Percentiles rank a stretch among this genome's conserved stretches.
These are phyloP conservation scores for Prinia subflava DNA, from an alignment of 2,113 vertebrate species.

Conservation along the genomic window DNA sequence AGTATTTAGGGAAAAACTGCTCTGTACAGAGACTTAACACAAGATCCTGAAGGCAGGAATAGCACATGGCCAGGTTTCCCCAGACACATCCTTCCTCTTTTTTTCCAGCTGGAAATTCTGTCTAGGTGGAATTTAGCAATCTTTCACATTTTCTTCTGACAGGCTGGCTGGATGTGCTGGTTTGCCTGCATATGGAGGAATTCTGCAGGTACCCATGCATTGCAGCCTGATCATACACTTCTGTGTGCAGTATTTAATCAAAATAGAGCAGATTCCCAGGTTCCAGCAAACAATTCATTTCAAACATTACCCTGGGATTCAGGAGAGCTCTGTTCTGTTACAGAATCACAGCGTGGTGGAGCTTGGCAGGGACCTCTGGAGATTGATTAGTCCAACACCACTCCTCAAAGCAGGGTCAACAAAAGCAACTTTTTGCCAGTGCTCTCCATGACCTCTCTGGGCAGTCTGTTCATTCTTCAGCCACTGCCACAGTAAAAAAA, in stretches of 20 bases:
- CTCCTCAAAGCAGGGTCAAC: not conserved
- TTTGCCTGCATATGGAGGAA: not conserved
- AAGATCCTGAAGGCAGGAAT: not conserved
- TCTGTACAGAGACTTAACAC: not conserved
- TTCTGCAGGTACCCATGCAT: not conserved
- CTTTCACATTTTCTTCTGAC: not conserved
- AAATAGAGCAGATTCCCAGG: not conserved
- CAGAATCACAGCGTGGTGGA: not conserved
- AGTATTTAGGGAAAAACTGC: not conserved
- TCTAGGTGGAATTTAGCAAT: conserved; percentile 17
- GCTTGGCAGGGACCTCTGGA: not conserved
- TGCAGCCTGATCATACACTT: not conserved
- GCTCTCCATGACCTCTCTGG: not conserved
- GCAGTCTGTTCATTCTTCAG: not conserved
- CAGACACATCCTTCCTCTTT: conserved; percentile 17
- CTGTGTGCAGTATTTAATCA: not conserved
- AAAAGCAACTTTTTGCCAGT: not conserved
- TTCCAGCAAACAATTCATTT: not conserved
- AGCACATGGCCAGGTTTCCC: not conserved
- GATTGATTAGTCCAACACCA: not conserved
- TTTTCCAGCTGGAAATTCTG: conserved; percentile 45
- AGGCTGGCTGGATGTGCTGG: not conserved
- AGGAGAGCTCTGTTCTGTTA: not conserved
- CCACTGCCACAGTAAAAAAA: not conserved
- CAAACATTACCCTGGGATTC: not conserved